Conservation (phyloP, 1,140 invertebrate species). For the Caenorhabditis brenneri region DNA sequence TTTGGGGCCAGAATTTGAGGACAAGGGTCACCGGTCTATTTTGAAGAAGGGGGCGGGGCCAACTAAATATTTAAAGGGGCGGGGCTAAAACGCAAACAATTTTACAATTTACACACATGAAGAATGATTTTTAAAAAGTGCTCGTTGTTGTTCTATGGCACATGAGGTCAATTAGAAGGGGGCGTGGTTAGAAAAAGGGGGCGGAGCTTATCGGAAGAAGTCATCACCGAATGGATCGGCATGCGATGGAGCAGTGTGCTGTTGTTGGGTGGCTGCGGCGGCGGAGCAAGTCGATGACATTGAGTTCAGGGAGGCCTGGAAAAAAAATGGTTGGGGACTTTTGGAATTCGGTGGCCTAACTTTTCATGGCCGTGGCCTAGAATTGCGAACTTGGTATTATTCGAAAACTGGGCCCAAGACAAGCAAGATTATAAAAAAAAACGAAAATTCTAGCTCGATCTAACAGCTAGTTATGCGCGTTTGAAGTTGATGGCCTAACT, state of each 20-base stretch:
- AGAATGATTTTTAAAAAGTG: neutral
- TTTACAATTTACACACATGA: slow-evolving; percentile 8
- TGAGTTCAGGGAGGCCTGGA: slow-evolving; percentile 52
- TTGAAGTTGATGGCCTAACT: too few relatives aligned
- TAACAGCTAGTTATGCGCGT: too few relatives aligned
- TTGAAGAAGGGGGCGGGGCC: neutral
- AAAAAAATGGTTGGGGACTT: neutral
- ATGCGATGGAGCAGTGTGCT: slow-evolving; percentile 35
- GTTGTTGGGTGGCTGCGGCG: slow-evolving; percentile 24
- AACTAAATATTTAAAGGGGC: neutral
- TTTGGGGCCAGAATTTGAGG: neutral
- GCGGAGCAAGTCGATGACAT: slow-evolving; percentile 45
- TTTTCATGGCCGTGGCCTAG: too few relatives aligned
- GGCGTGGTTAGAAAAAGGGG: neutral
- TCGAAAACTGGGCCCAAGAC: too few relatives aligned
- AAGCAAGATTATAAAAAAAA: neutral
- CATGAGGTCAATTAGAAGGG: neutral
- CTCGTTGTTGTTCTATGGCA: slow-evolving; percentile 1
- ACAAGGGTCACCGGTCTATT: slow-evolving; percentile 3
- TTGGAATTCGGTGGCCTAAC: too few relatives aligned
- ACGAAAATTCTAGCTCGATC: too few relatives aligned
- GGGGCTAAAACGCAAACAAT: neutral
- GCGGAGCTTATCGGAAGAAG: slow-evolving; percentile 76
- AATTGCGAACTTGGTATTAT: neutral
- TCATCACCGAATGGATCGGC: slow-evolving; percentile 60